Base-by-base conservation (phyloP, 2,888 invertebrate genomes). In the Pegoplata infirma region DNA sequence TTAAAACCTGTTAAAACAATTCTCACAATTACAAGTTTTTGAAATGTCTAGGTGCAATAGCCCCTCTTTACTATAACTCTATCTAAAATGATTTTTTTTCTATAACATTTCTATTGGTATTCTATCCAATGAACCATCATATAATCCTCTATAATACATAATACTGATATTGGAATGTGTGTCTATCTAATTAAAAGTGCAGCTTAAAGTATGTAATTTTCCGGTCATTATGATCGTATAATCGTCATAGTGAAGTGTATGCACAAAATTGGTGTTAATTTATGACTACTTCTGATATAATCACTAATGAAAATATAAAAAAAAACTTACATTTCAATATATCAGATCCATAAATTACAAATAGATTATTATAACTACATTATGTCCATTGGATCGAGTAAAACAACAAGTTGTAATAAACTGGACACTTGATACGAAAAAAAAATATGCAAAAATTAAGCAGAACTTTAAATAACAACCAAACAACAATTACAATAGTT, bases 341-440 rank as follows among this genome's bases (percentile, higher is more conserved):
- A 78, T 74, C 74, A 66, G 74, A 69, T 69, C 59, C 74, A 78
- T 74, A 78, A 78, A 74, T 78, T 49, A 74, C 55, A 47, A 61
- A 64, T 59, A 64, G 68, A 78, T 74, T 63, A 49, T 63, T 67
- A 67, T 68, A 63, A 58, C 72, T 72, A 56, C 58, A 77, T 77
- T 72, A 68, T 46, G 63, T 44, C 51, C 49, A 25, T 56, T 56
- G 56, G 17, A 51, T 63, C 51, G 63, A 63, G 12, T 14, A 49
- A 58, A 17, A 25, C 47, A 63, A 40, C 36, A 55, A 49, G 10
- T 32, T 10, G 32, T 32, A 32, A 32, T 32, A 32, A 32, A 32
- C 32, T 32, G 12, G 10, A 2, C 3, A 32, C 28, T 28, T 28
- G 28, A 23, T 19, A 51, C 32, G 23, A 46, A 19, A 76, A 44